These are phyloP conservation scores for Marmota monax DNA, from an alignment of 2,113 vertebrate genomes.

Conservation along the genomic window DNA sequence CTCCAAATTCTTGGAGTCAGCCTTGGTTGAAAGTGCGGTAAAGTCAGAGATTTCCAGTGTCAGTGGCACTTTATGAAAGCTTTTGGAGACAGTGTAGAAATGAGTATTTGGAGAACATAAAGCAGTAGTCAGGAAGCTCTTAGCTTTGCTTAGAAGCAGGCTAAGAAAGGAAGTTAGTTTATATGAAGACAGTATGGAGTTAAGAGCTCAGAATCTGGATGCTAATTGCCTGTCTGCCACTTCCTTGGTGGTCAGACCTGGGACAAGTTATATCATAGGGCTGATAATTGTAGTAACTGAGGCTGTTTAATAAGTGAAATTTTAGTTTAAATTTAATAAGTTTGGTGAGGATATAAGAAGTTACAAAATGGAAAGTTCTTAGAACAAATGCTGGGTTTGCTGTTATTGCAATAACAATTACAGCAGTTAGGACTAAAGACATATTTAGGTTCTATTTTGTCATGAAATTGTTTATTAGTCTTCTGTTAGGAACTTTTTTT, in stretches of 20 bases:
- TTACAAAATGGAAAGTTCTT: not conserved
- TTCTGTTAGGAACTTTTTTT: not conserved
- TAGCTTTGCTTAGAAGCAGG: not conserved
- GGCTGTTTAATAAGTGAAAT: not conserved
- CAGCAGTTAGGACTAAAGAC: not conserved
- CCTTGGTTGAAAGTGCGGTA: not conserved
- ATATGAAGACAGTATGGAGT: not conserved
- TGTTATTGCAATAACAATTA: not conserved
- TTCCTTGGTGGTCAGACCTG: not conserved
- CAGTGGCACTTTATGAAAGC: not conserved
- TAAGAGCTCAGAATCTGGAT: not conserved
- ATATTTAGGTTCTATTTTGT: not conserved
- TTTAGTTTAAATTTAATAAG: not conserved
- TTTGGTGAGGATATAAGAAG: not conserved
- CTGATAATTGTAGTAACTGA: not conserved
- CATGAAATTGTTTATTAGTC: not conserved
- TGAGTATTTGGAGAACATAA: not conserved
- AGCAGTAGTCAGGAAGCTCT: not conserved
- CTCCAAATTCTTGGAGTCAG: not conserved
- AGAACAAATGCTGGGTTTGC: not conserved
- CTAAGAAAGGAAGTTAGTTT: not conserved
- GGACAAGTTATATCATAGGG: not conserved
- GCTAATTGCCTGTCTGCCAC: not conserved
- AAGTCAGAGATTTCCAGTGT: not conserved
- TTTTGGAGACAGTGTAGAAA: not conserved